Evolutionary conservation across 1,140 invertebrate species (phyloP).

Genomic region (Drosophila funebris): DNA sequence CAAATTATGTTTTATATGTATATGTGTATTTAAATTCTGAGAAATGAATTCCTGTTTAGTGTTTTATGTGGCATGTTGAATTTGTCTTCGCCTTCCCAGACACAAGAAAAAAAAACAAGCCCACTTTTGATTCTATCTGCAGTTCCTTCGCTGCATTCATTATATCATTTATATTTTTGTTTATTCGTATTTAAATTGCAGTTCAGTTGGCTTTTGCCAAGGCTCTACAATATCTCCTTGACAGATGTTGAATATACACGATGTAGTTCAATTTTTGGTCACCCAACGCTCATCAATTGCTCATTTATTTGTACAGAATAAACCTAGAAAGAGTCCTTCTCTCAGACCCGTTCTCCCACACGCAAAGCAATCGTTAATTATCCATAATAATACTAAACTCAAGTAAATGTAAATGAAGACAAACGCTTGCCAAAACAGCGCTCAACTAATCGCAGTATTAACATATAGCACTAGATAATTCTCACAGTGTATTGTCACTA

Average conservation of each 20-base stretch:
- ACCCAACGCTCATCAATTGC: slow-evolving; percentile 5
- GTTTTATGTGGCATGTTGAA: slow-evolving; percentile 74
- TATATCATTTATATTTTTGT: slow-evolving; percentile 5
- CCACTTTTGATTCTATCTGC: slow-evolving; percentile 36
- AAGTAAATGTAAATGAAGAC: slow-evolving; percentile 3
- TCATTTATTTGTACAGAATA: slow-evolving; percentile 2
- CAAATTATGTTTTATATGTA: slow-evolving; percentile 36
- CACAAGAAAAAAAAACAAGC: slow-evolving; percentile 32
- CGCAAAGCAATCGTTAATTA: slow-evolving; percentile 12
- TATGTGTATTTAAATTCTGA: no score
- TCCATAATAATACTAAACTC: slow-evolving; percentile 47
- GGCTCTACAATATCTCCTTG: slow-evolving; percentile 22
- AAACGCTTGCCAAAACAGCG: slow-evolving; percentile 71
- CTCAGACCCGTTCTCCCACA: background rate
- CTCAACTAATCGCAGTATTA: slow-evolving; percentile 31
- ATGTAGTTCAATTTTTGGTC: slow-evolving; percentile 35
- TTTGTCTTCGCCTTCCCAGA: slow-evolving; percentile 53
- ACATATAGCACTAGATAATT: slow-evolving; percentile 17
- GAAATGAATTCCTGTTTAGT: slow-evolving; percentile 45
- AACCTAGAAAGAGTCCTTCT: background rate
- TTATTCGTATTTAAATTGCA: background rate
- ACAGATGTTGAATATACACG: slow-evolving; percentile 24
- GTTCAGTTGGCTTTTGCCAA: slow-evolving; percentile 16
- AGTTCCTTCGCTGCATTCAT: slow-evolving; percentile 16
- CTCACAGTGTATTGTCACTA: slow-evolving; percentile 46